These are phyloP conservation scores for Eubasilissa splendida DNA, from an alignment of 2,888 invertebrate species.

Conservation along the genomic window DNA sequence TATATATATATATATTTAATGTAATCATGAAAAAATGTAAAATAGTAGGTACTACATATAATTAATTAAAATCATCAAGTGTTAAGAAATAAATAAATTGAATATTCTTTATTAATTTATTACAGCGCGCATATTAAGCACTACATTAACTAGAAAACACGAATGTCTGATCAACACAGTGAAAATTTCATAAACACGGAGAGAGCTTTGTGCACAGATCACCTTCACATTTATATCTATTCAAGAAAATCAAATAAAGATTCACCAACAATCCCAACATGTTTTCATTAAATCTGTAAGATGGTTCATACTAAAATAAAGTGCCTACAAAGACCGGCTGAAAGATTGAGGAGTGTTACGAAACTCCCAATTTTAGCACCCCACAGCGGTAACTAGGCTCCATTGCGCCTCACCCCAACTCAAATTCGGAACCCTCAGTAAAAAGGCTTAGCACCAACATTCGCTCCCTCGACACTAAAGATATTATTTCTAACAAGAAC, in stretches of 20 bases:
- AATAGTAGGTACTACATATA: no score
- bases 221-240: no score
- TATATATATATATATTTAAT: no score
- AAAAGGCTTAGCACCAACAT: slow-evolving; percentile 34
- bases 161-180: no score
- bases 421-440: slow-evolving; percentile 27
- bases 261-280: neutral
- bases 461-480: slow-evolving; percentile 32
- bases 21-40: no score
- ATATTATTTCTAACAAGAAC: slow-evolving; percentile 52
- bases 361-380: slow-evolving; percentile 70
- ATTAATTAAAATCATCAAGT: no score
- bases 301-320: slow-evolving; percentile 7
- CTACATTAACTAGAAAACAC: no score
- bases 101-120: no score
- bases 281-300: slow-evolving; percentile 10
- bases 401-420: slow-evolving; percentile 37
- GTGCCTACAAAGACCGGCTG: neutral
- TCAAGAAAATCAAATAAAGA: neutral
- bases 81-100: no score
- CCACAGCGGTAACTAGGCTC: slow-evolving; percentile 60
- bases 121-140: no score
- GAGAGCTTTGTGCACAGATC: no score
- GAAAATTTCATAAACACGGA: no score
- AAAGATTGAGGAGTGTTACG: slow-evolving; percentile 65